Evolutionary conservation across 2,888 invertebrate genomes (phyloP).

Genomic region (Cotesia congregata): DNA sequence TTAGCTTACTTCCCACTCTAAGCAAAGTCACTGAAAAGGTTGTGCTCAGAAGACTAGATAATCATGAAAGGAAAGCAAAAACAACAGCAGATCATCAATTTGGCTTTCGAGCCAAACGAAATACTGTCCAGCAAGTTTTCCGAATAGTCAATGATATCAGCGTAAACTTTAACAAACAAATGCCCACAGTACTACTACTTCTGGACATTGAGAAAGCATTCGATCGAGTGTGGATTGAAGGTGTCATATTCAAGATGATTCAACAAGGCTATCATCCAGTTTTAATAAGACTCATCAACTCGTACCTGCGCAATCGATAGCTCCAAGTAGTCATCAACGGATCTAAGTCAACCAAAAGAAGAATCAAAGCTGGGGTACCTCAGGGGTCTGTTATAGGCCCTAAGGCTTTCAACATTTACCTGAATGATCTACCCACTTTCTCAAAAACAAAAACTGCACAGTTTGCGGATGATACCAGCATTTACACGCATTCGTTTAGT

Average conservation of each 20-base stretch:
- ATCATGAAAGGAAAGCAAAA: constrained; percentile 40
- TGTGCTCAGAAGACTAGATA: constrained; percentile 41
- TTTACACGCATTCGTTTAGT: not conserved
- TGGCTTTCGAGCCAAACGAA: no score
- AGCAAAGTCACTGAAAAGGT: constrained; percentile 43
- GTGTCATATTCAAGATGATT: constrained; percentile 57
- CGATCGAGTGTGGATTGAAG: constrained; percentile 59
- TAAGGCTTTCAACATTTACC: not conserved
- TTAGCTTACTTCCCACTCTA: constrained; percentile 38
- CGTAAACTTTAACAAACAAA: no score
- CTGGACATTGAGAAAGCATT: constrained; percentile 57
- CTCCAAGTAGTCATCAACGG: constrained; percentile 49
- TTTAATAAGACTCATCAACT: constrained; percentile 51
- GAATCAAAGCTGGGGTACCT: constrained; percentile 43
- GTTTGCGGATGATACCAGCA: constrained; percentile 19
- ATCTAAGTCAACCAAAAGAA: constrained; percentile 35
- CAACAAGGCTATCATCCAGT: constrained; percentile 45
- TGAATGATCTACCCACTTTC: constrained; percentile 11
- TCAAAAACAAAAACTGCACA: constrained; percentile 3
- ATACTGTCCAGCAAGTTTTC: no score
- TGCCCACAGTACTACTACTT: no score
- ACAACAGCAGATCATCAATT: constrained; percentile 5
- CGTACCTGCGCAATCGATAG: constrained; percentile 51
- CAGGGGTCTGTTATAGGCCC: no score
- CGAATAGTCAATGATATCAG: no score